Evolutionary conservation across 2,113 vertebrate species (phyloP), one percentile per base, ranked within the genome.

Genomic region (Phylloscopus whistleri): DNA sequence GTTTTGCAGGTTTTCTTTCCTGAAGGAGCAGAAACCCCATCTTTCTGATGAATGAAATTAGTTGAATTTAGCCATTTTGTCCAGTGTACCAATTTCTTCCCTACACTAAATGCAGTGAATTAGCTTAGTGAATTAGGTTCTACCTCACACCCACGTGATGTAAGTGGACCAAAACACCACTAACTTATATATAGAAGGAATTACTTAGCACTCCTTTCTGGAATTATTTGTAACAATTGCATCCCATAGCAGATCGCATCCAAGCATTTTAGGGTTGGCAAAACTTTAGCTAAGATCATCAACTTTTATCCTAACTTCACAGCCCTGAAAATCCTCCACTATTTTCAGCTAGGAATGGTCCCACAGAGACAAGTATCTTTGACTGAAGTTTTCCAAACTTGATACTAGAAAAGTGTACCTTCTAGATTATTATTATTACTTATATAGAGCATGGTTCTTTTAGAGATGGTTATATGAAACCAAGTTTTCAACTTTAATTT

Each of bases 401-500:
- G 41, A 13, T 35, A 73, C 16, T 49, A 84, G 37, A 64, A 58
- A 43, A 73, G 5, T 48, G 15, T 81, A 49, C 59, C 20, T 77
- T 30, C 55, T 8, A 66, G 46, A 28, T 43, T 58, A 21, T 86
- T 78, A 17, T 41, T 60, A 23, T 58, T 51, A 33, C 23, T 79
- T 44, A 70, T 35, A 52, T 26, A 82, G 59, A 82, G 18, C 10
- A 72, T 49, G 12, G 31, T 16, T 90, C 37, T 60, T 85, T 91
- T 53, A 43, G 28, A 69, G 33, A 60, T 3, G 1, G 6, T 51
- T 84, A 58, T 24, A 35, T 16, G 15, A 90, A 92, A 75, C 33
- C 48, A 89, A 59, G 16, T 84, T 95, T 64, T 79, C 78, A 79
- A 58, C 46, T 73, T 86, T 84, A 70, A 67, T 52, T 87, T 66